Conservation (phyloP, 2,113 vertebrate genomes). For the Eulemur rufifrons region DNA sequence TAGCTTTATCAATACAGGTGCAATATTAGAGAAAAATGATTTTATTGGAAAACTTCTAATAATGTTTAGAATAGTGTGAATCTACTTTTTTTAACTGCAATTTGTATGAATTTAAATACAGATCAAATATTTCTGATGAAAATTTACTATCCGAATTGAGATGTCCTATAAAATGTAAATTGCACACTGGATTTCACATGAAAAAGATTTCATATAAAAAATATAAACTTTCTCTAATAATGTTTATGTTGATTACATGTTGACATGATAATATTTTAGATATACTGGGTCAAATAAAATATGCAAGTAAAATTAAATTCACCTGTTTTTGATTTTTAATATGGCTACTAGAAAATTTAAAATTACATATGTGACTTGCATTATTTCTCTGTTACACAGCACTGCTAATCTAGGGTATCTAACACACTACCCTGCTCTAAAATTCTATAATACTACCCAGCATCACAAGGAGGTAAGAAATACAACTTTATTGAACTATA, state of each 20-base stretch:
- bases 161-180: neutral
- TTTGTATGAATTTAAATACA: neutral
- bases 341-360: neutral
- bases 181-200: neutral
- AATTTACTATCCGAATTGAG: neutral
- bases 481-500: neutral
- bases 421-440: neutral
- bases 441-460: neutral
- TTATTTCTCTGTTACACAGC: neutral
- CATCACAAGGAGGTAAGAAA: neutral
- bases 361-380: neutral
- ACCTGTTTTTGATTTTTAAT: neutral
- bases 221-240: neutral
- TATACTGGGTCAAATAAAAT: slow-evolving; percentile 3
- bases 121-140: slow-evolving; percentile 4
- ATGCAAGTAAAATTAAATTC: neutral
- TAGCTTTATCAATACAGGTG: neutral
- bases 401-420: neutral
- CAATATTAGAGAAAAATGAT: neutral
- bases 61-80: neutral
- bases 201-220: neutral
- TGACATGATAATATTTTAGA: neutral
- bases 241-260: neutral
- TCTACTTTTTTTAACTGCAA: neutral
- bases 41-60: slow-evolving; percentile 11